Base-by-base conservation (phyloP, 2,888 invertebrate species). In the Synanthedon vespiformis region DNA sequence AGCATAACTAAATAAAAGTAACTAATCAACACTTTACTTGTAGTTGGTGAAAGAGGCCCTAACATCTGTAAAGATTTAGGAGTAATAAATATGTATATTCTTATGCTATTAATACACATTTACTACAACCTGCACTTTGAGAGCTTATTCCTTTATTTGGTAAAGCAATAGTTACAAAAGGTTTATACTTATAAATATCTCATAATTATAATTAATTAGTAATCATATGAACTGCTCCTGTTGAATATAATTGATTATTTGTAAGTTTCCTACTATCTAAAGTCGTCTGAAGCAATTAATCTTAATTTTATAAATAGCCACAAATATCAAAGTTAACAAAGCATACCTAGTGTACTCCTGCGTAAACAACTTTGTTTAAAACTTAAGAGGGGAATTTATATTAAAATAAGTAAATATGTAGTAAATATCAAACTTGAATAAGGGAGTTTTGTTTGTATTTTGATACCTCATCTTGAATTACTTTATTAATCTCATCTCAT, bases 401-500 rank as follows among this genome's bases (percentile, higher is more conserved):
- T 44, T 13, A 13, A 13, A 13, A 44, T 14, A n/a, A 13, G 13
- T 13, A 12, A 41, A 41, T 13, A n/a, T 41, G n/a, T 41, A 41
- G 41, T 41, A n/a, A 44, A n/a, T 13, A 13, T 44, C 44, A 4
- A 44, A 44, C 44, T 44, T 44, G 6, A 44, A 13, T 12, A 44
- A 44, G 12, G 6, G 11, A n/a, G 44, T 44, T 44, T 44, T 12
- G 44, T 44, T 44, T 44, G 44, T 44, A 44, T 13, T 44, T 44
- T 44, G 34, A 44, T 44, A 44, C 13, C 14, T 14, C 13, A 12
- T n/a, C 44, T 14, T 13, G 14, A 13, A 44, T 44, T 44, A 44
- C 44, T 44, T 44, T 44, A 44, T 44, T 13, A 44, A 54, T 52
- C 53, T 34, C 56, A 57, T 59, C 57, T 59, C 54, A 34, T 10